phyloP scores from a whole-genome alignment of 1,140 invertebrate species.

The Drosophila pseudoananassae region DNA sequence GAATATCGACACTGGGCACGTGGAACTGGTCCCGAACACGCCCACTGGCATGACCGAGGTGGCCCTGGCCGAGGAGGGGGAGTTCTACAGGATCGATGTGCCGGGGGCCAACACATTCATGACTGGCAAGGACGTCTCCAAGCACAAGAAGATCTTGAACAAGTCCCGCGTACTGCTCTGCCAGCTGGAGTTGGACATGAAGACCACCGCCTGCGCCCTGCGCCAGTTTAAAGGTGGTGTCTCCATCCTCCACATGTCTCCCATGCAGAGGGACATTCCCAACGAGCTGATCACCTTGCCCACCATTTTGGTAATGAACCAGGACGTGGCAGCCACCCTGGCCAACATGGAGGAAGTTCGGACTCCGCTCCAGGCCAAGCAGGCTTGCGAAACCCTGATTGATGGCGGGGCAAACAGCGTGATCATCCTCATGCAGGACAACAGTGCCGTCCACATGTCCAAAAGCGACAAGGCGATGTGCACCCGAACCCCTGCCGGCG shows the following conservation, averaged over 20 bases:
- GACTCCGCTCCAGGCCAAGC: conserved; percentile 85
- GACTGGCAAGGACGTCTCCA: conserved; percentile 87
- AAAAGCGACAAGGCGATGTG: conserved; percentile 83
- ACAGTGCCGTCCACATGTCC: conserved; percentile 89
- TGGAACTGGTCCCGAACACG: conserved; percentile 63
- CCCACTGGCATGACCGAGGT: conserved; percentile 92
- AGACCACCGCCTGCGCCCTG: conserved; percentile 90
- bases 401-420: conserved; percentile 89
- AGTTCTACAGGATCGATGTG: conserved; percentile 96
- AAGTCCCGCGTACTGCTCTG: conserved; percentile 87
- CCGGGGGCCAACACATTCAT: conserved; percentile 92
- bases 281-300: conserved; percentile 87
- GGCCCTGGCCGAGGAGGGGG: conserved; percentile 89
- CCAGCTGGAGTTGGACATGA: conserved; percentile 93
- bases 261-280: conserved; percentile 87
- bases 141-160: conserved; percentile 26
- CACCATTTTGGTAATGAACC: conserved; percentile 95
- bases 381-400: conserved; percentile 87
- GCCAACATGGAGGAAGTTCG: conserved; percentile 85
- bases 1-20: conserved; percentile 87
- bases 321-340: conserved; percentile 92
- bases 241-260: conserved; percentile 94
- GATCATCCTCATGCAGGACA: conserved; percentile 92
- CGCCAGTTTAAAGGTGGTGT: conserved; percentile 89
- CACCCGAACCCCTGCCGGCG: conserved; percentile 86